These are phyloP conservation scores for Marasmarcha lunaedactyla DNA, from an alignment of 2,888 invertebrate species.

Conservation along the genomic window DNA sequence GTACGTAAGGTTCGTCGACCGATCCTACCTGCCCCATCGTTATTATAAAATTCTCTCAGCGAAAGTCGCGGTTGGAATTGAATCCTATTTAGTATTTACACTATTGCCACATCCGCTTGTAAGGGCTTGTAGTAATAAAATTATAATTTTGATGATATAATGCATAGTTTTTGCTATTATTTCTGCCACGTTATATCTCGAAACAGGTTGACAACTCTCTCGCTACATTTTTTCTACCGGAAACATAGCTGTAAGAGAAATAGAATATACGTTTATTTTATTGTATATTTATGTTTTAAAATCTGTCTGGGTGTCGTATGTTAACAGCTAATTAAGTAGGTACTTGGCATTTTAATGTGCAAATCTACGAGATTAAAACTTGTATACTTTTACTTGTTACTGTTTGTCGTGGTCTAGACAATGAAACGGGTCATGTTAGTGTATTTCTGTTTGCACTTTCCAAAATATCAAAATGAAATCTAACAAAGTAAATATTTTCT, in stretches of 20 bases:
- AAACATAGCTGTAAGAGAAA: too few relatives aligned
- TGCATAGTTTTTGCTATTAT: constrained; percentile 1
- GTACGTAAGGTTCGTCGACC: constrained; percentile 49
- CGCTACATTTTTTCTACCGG: neutral
- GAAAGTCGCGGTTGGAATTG: constrained; percentile 33
- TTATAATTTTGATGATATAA: constrained; percentile 4
- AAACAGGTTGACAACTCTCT: neutral
- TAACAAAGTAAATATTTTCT: constrained; percentile 35
- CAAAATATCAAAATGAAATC: constrained; percentile 53
- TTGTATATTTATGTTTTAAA: too few relatives aligned
- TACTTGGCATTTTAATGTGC: too few relatives aligned
- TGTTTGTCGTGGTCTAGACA: constrained; percentile 34
- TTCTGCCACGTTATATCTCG: neutral
- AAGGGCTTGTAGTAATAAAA: constrained; percentile 12
- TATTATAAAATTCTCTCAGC: constrained; percentile 41
- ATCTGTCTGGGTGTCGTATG: too few relatives aligned
- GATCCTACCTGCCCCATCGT: constrained; percentile 29
- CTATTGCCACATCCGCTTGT: constrained; percentile 8
- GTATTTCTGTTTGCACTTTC: constrained; percentile 52
- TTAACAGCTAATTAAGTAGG: too few relatives aligned
- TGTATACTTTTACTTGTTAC: constrained; percentile 32
- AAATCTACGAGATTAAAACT: too few relatives aligned
- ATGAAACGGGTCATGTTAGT: constrained; percentile 26
- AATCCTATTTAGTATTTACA: constrained; percentile 18
- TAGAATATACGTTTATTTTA: too few relatives aligned